Evolutionary conservation across 2,113 vertebrate genomes (phyloP), one percentile per base, ranked within the genome.

Genomic region (Vulpes lagopus): DNA sequence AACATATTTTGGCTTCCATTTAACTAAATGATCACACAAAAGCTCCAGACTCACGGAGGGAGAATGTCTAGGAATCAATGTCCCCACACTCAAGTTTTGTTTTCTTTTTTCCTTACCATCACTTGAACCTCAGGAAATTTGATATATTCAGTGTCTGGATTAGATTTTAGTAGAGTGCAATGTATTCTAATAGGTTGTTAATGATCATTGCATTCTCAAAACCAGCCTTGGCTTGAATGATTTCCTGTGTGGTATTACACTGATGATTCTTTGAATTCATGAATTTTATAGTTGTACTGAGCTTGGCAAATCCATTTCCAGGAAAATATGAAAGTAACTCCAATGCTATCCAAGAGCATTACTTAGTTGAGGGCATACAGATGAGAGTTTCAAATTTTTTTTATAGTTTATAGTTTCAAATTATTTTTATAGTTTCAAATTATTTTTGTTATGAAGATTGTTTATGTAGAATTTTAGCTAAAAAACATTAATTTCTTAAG

Each of bases 321-420:
- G 20, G n/a, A 35, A 96, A 95, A 95, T 9, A 81, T 32, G 5
- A 71, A 97, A 93, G 86, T n/a, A n/a, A 95, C 43, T 92, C 64
- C 2, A 84, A 88, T 19, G 85, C 5, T 9, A 89, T 55, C 64
- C 35, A 74, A 87, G 22, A 20, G 4, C 16, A 59, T 80, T 94
- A 81, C 79, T 64, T 86, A 95, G 43, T 49, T 85, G 11, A 1
- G 96, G 7, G 88, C 23, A 78, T 30, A 85, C 38, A 87, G 43
- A 93, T 43, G 43, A 43, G 43, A 43, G 43, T 43, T 43, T 43
- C 43, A 43, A 43, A 43, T 7, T 43, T 43, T 43, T 43, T 43
- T 43, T 43, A 43, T 43, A 43, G 43, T 43, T 43, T 43, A 43
- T 43, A 43, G 43, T 43, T 43, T 43, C 43, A 43, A 43, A 43